Evolutionary conservation across 2,113 vertebrate genomes (phyloP).

Genomic region (Ailurus styani): DNA sequence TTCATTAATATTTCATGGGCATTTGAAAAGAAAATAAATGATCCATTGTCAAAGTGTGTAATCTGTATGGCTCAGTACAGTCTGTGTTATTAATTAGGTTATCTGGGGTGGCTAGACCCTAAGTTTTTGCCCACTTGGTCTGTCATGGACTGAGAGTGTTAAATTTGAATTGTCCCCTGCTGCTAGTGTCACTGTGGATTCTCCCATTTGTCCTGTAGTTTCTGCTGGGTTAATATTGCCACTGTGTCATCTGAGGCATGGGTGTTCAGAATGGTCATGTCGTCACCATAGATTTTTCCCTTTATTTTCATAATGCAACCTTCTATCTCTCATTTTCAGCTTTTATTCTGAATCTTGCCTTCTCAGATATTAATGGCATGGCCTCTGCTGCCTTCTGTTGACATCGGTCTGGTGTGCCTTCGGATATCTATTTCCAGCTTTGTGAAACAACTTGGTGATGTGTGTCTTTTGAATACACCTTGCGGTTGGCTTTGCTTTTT

Average conservation of each 20-base stretch:
- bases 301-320: background rate
- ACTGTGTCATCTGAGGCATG: accelerated
- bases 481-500: background rate
- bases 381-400: background rate
- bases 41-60: background rate
- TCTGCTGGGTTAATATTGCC: background rate
- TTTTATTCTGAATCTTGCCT: background rate
- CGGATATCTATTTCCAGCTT: background rate
- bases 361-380: background rate
- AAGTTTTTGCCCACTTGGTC: background rate
- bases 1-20: constrained; percentile 13
- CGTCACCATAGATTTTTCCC: background rate
- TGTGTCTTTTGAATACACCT: background rate
- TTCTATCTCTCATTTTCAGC: background rate
- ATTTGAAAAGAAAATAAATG: constrained; percentile 33
- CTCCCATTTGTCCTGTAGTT: background rate
- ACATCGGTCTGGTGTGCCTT: background rate
- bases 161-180: too few relatives aligned
- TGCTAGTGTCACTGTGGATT: too few relatives aligned
- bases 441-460: background rate
- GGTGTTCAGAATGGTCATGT: accelerated
- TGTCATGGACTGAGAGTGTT: background rate
- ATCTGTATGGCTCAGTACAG: background rate
- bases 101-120: too few relatives aligned
- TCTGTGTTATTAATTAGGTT: background rate